phyloP scores from a whole-genome alignment of 1,140 invertebrate genomes.

The Danaus plexippus region DNA sequence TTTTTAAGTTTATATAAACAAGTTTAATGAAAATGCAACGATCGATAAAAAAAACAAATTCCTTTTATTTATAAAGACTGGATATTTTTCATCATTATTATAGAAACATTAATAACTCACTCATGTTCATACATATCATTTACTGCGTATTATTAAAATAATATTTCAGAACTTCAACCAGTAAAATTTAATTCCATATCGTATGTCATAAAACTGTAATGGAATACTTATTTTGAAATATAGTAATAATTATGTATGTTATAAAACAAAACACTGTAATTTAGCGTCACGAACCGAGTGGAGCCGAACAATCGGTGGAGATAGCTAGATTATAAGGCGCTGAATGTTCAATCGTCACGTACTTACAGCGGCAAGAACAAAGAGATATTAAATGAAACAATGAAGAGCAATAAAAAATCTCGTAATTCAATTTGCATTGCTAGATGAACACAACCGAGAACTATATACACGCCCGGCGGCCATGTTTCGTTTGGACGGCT shows the following conservation, averaged over 20 bases:
- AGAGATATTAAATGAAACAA: slow-evolving; percentile 51
- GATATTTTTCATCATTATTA: no score
- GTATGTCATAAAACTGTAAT: no score
- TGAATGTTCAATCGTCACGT: slow-evolving; percentile 66
- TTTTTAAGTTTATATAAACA: no score
- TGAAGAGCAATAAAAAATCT: slow-evolving; percentile 61
- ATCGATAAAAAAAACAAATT: no score
- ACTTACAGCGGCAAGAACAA: slow-evolving; percentile 62
- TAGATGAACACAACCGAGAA: slow-evolving; percentile 58
- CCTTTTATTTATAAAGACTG: no score
- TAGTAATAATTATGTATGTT: slow-evolving; percentile 62
- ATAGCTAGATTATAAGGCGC: slow-evolving; percentile 51
- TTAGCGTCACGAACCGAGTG: slow-evolving; percentile 47
- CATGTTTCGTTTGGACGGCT: slow-evolving; percentile 50
- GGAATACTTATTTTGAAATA: slow-evolving; percentile 41
- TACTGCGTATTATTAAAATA: no score
- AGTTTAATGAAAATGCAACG: no score
- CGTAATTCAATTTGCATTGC: slow-evolving; percentile 71
- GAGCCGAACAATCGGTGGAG: slow-evolving; percentile 45
- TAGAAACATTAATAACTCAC: no score
- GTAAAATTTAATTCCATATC: no score
- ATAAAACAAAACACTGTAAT: slow-evolving; percentile 66
- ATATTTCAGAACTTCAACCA: no score
- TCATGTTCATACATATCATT: no score
- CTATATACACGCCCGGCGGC: slow-evolving; percentile 45